phyloP scores from a whole-genome alignment of 2,113 vertebrate species.

The Siphamia tubifer region DNA sequence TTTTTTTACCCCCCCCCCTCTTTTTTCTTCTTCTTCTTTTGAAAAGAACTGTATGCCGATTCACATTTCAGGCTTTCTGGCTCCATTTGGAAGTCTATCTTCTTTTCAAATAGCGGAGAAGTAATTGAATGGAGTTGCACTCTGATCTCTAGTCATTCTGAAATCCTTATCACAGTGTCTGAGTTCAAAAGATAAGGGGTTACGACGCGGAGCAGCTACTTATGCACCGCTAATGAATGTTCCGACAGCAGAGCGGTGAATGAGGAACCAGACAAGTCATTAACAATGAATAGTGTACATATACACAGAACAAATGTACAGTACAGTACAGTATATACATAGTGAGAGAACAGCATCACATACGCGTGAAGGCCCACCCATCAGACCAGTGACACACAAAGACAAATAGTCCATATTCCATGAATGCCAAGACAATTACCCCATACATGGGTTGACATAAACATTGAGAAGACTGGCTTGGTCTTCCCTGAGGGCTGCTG shows the following conservation, averaged over 20 bases:
- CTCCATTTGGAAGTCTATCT: constrained; percentile 26
- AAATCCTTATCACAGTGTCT: constrained; percentile 53
- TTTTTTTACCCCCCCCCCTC: too few relatives aligned
- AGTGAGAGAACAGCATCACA: not conserved
- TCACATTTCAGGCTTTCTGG: constrained; percentile 12
- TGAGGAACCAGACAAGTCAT: constrained; percentile 37
- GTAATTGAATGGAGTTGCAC: constrained; percentile 53
- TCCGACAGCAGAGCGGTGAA: constrained; percentile 12
- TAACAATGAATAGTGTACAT: constrained; percentile 51
- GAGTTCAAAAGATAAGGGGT: constrained; percentile 52
- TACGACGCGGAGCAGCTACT: constrained; percentile 21
- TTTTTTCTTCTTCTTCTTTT: not conserved
- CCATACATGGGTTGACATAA: constrained; percentile 26
- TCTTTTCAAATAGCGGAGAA: constrained; percentile 28
- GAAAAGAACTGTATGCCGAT: constrained; percentile 3
- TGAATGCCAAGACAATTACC: constrained; percentile 50
- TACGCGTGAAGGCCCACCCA: not conserved
- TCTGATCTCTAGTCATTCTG: constrained; percentile 55
- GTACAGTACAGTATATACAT: constrained; percentile 32
- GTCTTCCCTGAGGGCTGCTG: constrained; percentile 31
- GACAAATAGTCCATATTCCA: constrained; percentile 9
- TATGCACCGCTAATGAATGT: constrained; percentile 44
- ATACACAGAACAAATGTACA: constrained; percentile 36
- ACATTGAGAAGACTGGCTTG: constrained; percentile 28
- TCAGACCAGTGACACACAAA: not conserved